Percentiles rank a stretch among this genome's conserved stretches.
Conservation (phyloP, 2,888 invertebrate genomes). For the Scaeva pyrastri region DNA sequence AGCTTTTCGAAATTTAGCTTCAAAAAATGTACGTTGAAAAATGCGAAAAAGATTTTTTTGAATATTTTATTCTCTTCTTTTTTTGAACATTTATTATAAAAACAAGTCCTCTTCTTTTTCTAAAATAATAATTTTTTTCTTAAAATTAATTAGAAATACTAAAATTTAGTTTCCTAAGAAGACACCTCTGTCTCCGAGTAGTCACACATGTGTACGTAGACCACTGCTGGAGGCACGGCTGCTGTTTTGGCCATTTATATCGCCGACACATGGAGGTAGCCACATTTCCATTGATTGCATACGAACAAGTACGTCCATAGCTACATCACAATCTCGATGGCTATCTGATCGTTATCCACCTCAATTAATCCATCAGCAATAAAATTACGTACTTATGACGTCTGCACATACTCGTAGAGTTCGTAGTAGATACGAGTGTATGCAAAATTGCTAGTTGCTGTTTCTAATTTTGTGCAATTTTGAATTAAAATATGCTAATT, state of each 20-base stretch:
- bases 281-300: conserved; percentile 14
- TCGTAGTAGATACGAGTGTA: background rate
- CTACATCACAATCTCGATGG: conserved; percentile 9
- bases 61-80: too few species aligned
- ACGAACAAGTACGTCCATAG: background rate
- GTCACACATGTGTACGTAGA: background rate
- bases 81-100: too few species aligned
- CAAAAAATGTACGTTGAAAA: too few species aligned
- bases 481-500: conserved; percentile 20
- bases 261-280: background rate
- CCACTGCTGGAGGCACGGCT: conserved; percentile 6
- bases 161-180: too few species aligned
- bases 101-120: too few species aligned
- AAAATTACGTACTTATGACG: conserved; percentile 39
- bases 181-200: background rate
- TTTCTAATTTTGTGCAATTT: conserved; percentile 52
- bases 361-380: conserved; percentile 53
- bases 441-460: conserved; percentile 34
- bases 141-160: too few species aligned
- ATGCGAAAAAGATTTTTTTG: too few species aligned
- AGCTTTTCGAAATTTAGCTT: too few species aligned
- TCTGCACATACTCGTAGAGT: conserved; percentile 20
- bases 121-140: too few species aligned
- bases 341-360: conserved; percentile 43
- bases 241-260: background rate